Evolutionary conservation across 2,888 invertebrate species (phyloP), one percentile per base, ranked within the genome.

Genomic region (Idaea aversata): DNA sequence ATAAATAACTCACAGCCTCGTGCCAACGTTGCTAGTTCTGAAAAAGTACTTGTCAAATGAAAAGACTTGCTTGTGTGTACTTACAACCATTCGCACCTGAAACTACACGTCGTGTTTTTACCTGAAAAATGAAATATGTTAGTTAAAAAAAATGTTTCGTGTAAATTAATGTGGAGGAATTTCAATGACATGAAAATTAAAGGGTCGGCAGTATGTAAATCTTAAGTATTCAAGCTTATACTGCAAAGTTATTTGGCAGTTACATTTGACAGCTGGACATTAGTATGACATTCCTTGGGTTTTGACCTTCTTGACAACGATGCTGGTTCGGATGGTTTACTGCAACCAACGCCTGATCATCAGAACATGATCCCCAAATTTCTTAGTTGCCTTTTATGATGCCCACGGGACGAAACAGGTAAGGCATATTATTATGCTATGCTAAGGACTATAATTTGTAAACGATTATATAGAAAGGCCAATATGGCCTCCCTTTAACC

Each of bases 31-130:
- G 77, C 73, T 74, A 75, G 72, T 69, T 74, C 70, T 83, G 84
- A 83, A 84, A 78, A 78, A 77, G 72, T 77, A 77, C 78, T 82
- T 76, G 78, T 77, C 69, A 10, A 47, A 4, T 47, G 47, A 47
- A 47, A 47, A 47, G 47, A 13, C 47, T 47, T 47, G 47, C 47
- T 47, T 47, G 47, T 25, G 25, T 25, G 25, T 47, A 47, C 47
- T 47, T 47, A 47, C 10, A 47, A 47, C 47, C 47, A 47, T 5
- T 6, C 47, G 47, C 47, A 47, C 13, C 7, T 47, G 47, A 47
- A 47, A 47, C 47, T 25, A 25, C 25, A 25, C 25, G 25, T 47
- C 47, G 47, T 47, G 13, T 47, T 5, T 36, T 47, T 47, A 47
- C 47, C 47, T 47, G 47, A 47, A 47, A 47, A 7, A 5, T 13